Base-by-base conservation (phyloP, 2,888 invertebrate genomes). In the Drosophila anceps region DNA sequence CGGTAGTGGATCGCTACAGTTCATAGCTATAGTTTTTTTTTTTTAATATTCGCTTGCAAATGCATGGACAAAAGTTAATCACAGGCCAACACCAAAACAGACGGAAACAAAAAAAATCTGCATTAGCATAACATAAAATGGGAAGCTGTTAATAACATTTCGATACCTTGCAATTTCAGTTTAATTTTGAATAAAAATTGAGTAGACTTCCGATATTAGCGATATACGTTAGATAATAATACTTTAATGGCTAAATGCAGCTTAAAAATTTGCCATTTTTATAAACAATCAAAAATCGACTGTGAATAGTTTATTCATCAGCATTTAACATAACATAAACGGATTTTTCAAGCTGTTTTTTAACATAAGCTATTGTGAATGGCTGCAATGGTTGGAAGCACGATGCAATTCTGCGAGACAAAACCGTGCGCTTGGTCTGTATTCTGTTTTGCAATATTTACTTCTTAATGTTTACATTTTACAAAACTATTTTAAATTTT, bases 1-100 rank as follows among this genome's bases (percentile, higher is more conserved):
- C 41, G 18, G n/a, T 10, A 31, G 15, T 37, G 48, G 29, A 61
- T 67, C 37, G 57, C 57, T 29, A 46, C 57, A 53, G 18, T 48
- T 51, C 76, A 76, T 76, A 24, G 48, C 54, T 63, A 27, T 1
- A 44, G 33, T 44, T 69, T 58, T 35, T 18, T 27, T n/a, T n/a
- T n/a, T n/a, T n/a, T n/a, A 53, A 44, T 54, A 50, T 51, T 29
- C 27, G 10, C 2, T 20, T 33, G 18, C n/a, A 9, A n/a, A 53
- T 39, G 7, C 57, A 48, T 64, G 20, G 54, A 27, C 6, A 44
- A 8, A 7, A 31, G 18, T 27, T 31, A 48, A 37, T 53, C 24
- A 31, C 67, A 55, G 54, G 15, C 15, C 15, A 50, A 46, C 43
- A 62, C 29, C 12, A 20, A 6, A 15, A n/a, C 20, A 2, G 15